Conservation (phyloP, 2,888 invertebrate species). For the Syrista parreyssii region DNA sequence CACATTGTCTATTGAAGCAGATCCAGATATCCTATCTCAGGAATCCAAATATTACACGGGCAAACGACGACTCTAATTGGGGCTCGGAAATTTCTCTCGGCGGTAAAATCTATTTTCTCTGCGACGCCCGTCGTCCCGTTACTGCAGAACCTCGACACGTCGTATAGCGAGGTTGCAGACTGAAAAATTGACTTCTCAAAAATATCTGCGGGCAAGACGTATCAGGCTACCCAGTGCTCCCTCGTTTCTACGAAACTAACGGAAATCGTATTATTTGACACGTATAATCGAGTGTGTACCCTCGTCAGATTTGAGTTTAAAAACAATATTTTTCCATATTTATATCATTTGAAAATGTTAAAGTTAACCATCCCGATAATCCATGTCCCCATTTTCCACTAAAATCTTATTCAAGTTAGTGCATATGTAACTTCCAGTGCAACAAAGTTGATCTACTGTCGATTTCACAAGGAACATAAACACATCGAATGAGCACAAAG, state of each 20-base stretch:
- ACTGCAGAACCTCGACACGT: background rate
- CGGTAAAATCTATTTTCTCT: conserved; percentile 7
- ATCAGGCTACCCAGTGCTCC: background rate
- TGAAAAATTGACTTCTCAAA: conserved; percentile 1
- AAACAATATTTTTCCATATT: background rate
- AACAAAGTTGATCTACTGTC: background rate
- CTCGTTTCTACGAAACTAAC: background rate
- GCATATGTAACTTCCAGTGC: background rate
- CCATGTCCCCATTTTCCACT: background rate
- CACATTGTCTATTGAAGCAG: background rate
- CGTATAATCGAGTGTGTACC: background rate
- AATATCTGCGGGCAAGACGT: background rate
- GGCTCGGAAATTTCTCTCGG: background rate
- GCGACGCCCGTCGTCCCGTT: background rate
- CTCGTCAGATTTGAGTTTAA: background rate
- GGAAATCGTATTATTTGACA: background rate
- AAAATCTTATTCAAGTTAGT: background rate
- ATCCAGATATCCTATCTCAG: background rate
- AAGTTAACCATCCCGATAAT: background rate
- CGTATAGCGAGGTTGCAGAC: background rate
- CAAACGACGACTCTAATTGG: conserved; percentile 1
- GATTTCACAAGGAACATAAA: background rate
- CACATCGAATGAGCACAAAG: conserved; percentile 12
- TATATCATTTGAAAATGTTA: background rate
- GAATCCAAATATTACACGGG: background rate